Conservation (phyloP, 1,140 invertebrate genomes). For the Rhynchophorus ferrugineus region DNA sequence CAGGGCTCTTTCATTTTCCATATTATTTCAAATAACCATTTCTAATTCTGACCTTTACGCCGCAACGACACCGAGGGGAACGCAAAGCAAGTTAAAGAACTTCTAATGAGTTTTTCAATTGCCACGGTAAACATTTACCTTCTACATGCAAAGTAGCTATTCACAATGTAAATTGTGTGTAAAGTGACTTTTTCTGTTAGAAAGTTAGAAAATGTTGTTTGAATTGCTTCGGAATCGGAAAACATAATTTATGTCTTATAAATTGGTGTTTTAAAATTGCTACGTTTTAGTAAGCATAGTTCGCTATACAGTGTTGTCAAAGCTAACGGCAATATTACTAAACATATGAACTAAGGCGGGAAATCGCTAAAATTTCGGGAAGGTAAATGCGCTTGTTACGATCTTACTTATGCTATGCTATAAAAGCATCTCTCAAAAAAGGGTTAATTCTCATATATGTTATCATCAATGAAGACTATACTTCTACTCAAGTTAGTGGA, state of each 20-base stretch:
- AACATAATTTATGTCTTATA: not conserved
- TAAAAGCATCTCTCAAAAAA: too few species aligned
- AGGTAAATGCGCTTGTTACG: too few species aligned
- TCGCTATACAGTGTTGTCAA: too few species aligned
- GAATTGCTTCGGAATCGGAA: not conserved
- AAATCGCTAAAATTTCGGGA: too few species aligned
- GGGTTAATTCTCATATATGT: too few species aligned
- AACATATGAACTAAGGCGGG: too few species aligned
- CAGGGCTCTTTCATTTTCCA: constrained; percentile 3
- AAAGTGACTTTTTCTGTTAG: constrained; percentile 1
- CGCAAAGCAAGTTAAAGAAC: constrained; percentile 7
- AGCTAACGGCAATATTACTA: too few species aligned
- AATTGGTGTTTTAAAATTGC: not conserved
- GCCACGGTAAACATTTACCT: constrained; percentile 9
- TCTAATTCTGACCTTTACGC: constrained; percentile 7
- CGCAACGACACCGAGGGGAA: constrained; percentile 1
- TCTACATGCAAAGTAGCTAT: constrained; percentile 9
- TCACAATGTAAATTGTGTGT: constrained; percentile 9
- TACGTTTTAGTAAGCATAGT: too few species aligned
- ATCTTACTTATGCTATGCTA: too few species aligned
- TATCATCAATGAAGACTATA: too few species aligned
- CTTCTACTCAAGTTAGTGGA: too few species aligned
- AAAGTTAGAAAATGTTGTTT: constrained; percentile 1
- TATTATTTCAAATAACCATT: constrained; percentile 6
- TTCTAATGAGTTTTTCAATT: constrained; percentile 14